These are phyloP conservation scores for Melanostoma scalare DNA, from an alignment of 2,888 invertebrate genomes.

Conservation along the genomic window DNA sequence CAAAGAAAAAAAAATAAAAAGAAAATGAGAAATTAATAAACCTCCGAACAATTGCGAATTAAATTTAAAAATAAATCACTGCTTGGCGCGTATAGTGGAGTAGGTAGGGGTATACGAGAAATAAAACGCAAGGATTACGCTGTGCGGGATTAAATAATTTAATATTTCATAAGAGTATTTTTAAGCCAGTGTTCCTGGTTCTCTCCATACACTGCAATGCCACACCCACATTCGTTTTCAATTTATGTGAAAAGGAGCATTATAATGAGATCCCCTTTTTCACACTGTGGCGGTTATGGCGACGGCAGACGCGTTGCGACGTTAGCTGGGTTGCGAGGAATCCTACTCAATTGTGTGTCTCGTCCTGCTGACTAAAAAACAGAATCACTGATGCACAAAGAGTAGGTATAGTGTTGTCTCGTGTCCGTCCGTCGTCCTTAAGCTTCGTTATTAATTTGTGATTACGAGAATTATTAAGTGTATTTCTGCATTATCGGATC, in stretches of 20 bases:
- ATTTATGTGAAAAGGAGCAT: neutral
- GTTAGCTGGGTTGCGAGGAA: no score
- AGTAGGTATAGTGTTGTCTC: no score
- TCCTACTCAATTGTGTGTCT: no score
- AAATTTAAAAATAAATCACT: slow-evolving; percentile 45
- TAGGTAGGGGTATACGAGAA: neutral
- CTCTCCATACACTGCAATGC: neutral
- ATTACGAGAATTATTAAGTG: slow-evolving; percentile 70
- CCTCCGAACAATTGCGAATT: slow-evolving; percentile 63
- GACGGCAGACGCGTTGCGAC: no score
- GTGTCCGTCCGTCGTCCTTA: slow-evolving; percentile 37
- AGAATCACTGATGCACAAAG: no score
- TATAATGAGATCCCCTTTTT: no score
- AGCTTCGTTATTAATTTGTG: slow-evolving; percentile 69
- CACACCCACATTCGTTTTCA: neutral
- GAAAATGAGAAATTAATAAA: slow-evolving; percentile 39
- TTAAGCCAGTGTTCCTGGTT: slow-evolving; percentile 11
- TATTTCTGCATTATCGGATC: slow-evolving; percentile 43
- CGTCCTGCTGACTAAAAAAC: no score
- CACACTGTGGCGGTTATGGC: no score
- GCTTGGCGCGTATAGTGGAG: neutral
- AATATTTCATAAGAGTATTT: slow-evolving; percentile 60
- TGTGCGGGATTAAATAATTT: slow-evolving; percentile 54
- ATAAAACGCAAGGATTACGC: slow-evolving; percentile 57
- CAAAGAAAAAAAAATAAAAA: neutral